Conservation (phyloP, 2,113 vertebrate genomes). For the Echinops telfairi region DNA sequence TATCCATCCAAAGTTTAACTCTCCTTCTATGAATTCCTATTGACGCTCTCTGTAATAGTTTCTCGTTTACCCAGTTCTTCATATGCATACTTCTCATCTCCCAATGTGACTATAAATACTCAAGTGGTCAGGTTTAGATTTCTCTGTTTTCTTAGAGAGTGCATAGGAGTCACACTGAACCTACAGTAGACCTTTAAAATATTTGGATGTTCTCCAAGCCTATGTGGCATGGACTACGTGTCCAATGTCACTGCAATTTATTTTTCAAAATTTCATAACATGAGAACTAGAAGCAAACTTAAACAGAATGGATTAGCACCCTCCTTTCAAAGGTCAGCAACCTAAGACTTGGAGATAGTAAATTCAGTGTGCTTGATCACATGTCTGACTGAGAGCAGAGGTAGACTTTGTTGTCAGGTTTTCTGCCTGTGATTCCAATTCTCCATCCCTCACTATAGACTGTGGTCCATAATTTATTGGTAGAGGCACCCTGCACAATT, state of each 20-base stretch:
- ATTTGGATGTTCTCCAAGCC: neutral
- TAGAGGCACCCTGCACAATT: neutral
- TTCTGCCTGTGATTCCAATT: neutral
- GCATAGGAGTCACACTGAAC: neutral
- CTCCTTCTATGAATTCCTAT: neutral
- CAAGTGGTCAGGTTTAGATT: neutral
- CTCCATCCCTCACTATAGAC: neutral
- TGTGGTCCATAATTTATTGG: neutral
- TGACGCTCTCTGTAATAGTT: neutral
- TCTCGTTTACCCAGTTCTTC: neutral
- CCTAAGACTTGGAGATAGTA: neutral
- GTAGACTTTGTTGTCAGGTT: neutral
- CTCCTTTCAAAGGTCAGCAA: constrained; percentile 27
- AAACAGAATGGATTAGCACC: neutral
- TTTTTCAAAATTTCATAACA: constrained; percentile 20
- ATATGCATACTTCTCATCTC: neutral
- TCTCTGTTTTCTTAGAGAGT: constrained; percentile 38
- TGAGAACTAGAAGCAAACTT: constrained; percentile 22
- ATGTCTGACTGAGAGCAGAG: neutral
- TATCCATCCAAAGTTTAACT: neutral
- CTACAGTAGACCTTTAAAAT: neutral
- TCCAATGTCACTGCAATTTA: neutral
- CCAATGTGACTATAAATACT: neutral
- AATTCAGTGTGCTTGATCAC: neutral
- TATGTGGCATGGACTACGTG: neutral